Conservation (phyloP, 2,888 invertebrate genomes). For the Gnatocerus cornutus region DNA sequence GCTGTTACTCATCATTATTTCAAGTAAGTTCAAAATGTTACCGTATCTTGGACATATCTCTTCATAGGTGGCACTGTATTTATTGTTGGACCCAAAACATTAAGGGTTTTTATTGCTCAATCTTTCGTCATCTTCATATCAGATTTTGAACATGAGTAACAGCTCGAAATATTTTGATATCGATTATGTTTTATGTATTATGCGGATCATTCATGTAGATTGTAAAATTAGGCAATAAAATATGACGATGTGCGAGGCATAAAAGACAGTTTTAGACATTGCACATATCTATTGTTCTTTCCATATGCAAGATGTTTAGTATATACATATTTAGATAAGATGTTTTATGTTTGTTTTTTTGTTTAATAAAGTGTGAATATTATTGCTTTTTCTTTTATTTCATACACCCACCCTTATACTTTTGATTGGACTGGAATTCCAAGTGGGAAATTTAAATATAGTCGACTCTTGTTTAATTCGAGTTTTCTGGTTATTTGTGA, state of each 20-base stretch:
- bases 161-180: conserved; percentile 65
- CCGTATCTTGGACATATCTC: conserved; percentile 62
- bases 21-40: conserved; percentile 54
- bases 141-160: conserved; percentile 61
- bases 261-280: conserved; percentile 69
- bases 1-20: conserved; percentile 66
- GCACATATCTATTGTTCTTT: conserved; percentile 71
- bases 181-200: conserved; percentile 63
- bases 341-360: conserved; percentile 70
- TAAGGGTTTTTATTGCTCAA: conserved; percentile 59
- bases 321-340: conserved; percentile 68
- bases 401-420: too few relatives aligned
- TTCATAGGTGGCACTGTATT: conserved; percentile 48
- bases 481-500: too few relatives aligned
- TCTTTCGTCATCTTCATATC: conserved; percentile 53
- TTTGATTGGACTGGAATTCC: too few relatives aligned
- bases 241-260: conserved; percentile 55
- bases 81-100: conserved; percentile 30
- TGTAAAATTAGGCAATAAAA: conserved; percentile 62
- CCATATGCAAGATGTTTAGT: conserved; percentile 71
- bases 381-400: conserved; percentile 29
- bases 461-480: too few relatives aligned
- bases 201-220: conserved; percentile 59
- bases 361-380: conserved; percentile 71
- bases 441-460: too few relatives aligned